Base-by-base conservation (phyloP, 2,888 invertebrate genomes). In the Metopia argyrocephala region DNA sequence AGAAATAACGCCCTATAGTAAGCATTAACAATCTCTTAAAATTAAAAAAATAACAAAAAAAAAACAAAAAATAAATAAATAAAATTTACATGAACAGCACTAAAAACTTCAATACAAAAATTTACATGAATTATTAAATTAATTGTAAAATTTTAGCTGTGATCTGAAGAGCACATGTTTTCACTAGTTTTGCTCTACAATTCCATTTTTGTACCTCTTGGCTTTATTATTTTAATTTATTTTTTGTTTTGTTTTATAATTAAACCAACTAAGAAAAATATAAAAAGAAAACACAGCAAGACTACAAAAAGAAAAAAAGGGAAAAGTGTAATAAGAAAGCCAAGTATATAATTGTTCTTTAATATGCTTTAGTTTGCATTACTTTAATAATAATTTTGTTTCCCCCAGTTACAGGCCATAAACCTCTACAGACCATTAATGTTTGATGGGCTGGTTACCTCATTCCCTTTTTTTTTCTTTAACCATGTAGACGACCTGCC, bases 311-410 rank as follows among this genome's bases (percentile, higher is more conserved):
- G 6, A 25, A 18, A n/a, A 54, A 38, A 21, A 20, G 52, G 20
- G 20, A 38, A 15, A 28, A 25, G 25, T 12, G 31, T 12, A 18
- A 21, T 46, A 21, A 57, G 59, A 59, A 27, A 57, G 50, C 54
- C 54, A 61, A 73, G 54, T 54, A 68, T 56, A 78, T 81, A 81
- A 81, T 81, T 81, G 78, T 81, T 78, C 81, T 81, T 81, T 81
- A 81, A 81, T 81, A 81, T 81, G 81, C 78, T 75, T 74, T 78
- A 78, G 78, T 81, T 81, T 81, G 54, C 69, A 74, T 81, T 78
- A 81, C 74, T 81, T 81, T 78, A 69, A 78, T 74, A 78, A 78
- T 18, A 70, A 70, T 75, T 81, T 38, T 45, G 65, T 57, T 66
- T 15, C 62, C 59, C 78, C 65, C 74, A 38, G 74, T 81, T 81